Conservation (phyloP, 2,888 invertebrate genomes). For the Brenthis ino region DNA sequence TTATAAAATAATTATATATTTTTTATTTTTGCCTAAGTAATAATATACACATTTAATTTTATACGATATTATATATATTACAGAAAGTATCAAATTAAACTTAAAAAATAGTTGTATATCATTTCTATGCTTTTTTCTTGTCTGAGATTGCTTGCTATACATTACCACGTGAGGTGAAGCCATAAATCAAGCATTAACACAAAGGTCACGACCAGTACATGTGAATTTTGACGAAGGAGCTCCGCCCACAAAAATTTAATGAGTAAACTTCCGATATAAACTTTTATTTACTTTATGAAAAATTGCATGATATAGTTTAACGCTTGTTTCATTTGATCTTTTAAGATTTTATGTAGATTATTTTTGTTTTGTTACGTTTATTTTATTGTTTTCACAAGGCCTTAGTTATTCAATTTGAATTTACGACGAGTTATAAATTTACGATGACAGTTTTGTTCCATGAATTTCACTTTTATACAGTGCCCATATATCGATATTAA, state of each 20-base stretch:
- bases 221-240: constrained; percentile 28
- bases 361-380: not conserved
- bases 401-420: not conserved
- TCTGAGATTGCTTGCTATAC: constrained; percentile 28
- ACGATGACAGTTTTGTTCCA: too few species aligned
- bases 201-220: constrained; percentile 38
- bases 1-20: too few species aligned
- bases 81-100: not conserved
- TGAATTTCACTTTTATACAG: not conserved
- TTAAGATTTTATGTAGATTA: constrained; percentile 7
- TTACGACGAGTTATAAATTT: too few species aligned
- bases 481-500: constrained; percentile 1
- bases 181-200: constrained; percentile 39
- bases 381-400: not conserved
- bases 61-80: not conserved
- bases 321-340: constrained; percentile 4
- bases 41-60: too few species aligned
- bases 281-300: constrained; percentile 25
- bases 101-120: not conserved
- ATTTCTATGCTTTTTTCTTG: constrained; percentile 15
- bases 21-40: too few species aligned
- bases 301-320: constrained; percentile 3
- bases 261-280: constrained; percentile 21
- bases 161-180: constrained; percentile 39
- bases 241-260: constrained; percentile 29